These are phyloP conservation scores for Stenopsyche tienmushanensis DNA, from an alignment of 1,140 invertebrate species.

Conservation along the genomic window DNA sequence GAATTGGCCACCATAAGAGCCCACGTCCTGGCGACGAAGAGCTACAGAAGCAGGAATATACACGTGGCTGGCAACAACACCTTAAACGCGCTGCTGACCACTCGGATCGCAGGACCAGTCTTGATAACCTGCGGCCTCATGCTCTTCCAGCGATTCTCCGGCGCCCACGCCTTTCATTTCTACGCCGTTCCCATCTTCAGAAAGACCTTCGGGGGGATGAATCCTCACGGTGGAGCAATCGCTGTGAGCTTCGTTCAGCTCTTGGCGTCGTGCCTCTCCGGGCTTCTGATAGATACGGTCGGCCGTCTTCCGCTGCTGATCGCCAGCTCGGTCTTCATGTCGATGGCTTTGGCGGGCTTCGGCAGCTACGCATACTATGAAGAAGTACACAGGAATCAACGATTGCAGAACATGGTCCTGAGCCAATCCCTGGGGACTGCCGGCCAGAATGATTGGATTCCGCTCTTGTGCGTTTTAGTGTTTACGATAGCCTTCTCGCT, in stretches of 20 bases:
- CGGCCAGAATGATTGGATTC: constrained; percentile 77
- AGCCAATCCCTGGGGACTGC: constrained; percentile 46
- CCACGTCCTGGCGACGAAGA: constrained; percentile 62
- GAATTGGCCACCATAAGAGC: constrained; percentile 69
- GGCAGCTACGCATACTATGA: constrained; percentile 79
- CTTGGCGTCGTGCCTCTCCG: constrained; percentile 75
- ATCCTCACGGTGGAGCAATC: constrained; percentile 81
- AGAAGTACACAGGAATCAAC: constrained; percentile 58
- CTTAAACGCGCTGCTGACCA: constrained; percentile 51
- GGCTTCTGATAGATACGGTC: constrained; percentile 79
- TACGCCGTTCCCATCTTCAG: constrained; percentile 82
- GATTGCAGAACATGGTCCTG: constrained; percentile 54
- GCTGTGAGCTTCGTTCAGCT: constrained; percentile 80
- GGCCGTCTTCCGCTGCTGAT: constrained; percentile 77
- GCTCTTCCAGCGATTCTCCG: constrained; percentile 84
- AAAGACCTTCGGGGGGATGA: constrained; percentile 77
- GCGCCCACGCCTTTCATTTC: constrained; percentile 81
- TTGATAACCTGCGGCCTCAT: constrained; percentile 81
- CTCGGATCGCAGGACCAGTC: constrained; percentile 63
- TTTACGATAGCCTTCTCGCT: constrained; percentile 85
- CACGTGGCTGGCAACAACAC: constrained; percentile 49
- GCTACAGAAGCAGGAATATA: constrained; percentile 53
- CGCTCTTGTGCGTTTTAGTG: constrained; percentile 76
- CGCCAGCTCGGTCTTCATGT: constrained; percentile 80
- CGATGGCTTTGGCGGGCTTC: constrained; percentile 76